Evolutionary conservation across 1,140 invertebrate species (phyloP).

Genomic region (Cherax quadricarinatus): DNA sequence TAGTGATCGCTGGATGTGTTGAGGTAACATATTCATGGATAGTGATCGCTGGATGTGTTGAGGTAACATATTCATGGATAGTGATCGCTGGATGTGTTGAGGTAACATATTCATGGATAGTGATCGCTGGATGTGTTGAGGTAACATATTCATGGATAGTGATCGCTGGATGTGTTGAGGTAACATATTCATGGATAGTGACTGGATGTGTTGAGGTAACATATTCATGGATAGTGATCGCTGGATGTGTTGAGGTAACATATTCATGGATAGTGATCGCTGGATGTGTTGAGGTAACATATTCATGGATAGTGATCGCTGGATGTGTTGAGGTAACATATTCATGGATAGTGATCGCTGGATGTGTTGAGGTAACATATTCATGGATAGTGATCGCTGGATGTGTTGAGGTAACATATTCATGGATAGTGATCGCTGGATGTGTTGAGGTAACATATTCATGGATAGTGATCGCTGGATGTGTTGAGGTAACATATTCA

Average conservation of each 20-base stretch:
- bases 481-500: background rate
- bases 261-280: background rate
- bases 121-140: background rate
- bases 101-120: background rate
- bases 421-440: background rate
- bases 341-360: background rate
- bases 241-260: background rate
- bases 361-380: background rate
- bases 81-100: background rate
- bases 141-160: background rate
- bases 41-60: background rate
- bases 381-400: background rate
- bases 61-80: background rate
- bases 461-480: background rate
- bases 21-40: background rate
- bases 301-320: background rate
- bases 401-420: background rate
- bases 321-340: background rate
- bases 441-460: background rate
- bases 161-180: background rate
- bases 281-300: background rate
- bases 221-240: background rate
- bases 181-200: background rate
- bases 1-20: background rate
- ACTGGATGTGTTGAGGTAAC: background rate